Base-by-base conservation (phyloP, 2,113 vertebrate species). In the Corythaixoides concolor region DNA sequence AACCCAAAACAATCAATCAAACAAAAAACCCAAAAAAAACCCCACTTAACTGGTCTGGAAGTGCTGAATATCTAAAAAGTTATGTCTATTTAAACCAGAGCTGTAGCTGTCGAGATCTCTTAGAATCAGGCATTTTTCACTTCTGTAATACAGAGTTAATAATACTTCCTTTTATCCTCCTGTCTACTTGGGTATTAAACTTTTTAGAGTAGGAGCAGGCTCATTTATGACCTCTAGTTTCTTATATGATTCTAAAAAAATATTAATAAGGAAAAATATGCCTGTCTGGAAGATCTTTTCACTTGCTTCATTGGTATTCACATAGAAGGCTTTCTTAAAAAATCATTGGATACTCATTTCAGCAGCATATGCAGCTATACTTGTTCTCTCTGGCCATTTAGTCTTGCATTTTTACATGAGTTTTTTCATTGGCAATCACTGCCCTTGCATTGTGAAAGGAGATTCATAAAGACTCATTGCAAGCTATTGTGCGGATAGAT, bases 251-350 rank as follows among this genome's bases (percentile, higher is more conserved):
- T 95, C 78, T 88, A 91, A 92, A 97, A 96, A 96, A 95, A 80
- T 94, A 92, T 82, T 97, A 96, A 91, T 96, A 93, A 89, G 82
- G 75, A 81, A 97, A 93, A 94, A 97, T 89, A 89, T 95, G 39
- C 47, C 55, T 88, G 47, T 86, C 78, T 88, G 53, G 86, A 95
- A 96, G 79, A 82, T 83, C 64, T 73, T 94, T 88, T 82, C 27
- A 95, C 67, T 93, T 86, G 15, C 56, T 96, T 98, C 94, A 96
- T 97, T 97, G 86, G 47, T 88, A 95, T 95, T 95, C 94, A 87
- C 74, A 89, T 22, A 70, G 68, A 77, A 96, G 55, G 55, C 62
- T 93, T n/a, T 85, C 86, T 89, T 62, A 76, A 75, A 84, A 93
- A 97, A 80, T 89, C 83, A 35, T 33, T 91, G 76, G 83, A 59